phyloP scores from a whole-genome alignment of 2,888 invertebrate genomes.

The Nebria brevicollis region DNA sequence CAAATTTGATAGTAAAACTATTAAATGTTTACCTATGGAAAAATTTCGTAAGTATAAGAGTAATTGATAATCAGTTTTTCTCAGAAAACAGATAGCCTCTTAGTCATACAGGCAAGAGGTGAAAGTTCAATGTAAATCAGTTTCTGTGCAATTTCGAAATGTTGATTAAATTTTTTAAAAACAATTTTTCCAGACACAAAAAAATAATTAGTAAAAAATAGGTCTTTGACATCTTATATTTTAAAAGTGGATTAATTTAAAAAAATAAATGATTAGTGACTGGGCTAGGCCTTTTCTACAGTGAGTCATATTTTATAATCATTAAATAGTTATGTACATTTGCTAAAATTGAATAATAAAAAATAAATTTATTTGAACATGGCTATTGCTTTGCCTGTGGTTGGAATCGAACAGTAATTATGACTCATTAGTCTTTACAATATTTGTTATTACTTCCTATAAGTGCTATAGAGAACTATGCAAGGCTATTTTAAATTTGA shows the following conservation, averaged over 20 bases:
- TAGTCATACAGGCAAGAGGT: slow-evolving; percentile 4
- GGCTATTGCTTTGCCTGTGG: neutral
- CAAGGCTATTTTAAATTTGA: no score
- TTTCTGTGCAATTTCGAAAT: neutral
- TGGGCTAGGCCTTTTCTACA: no score
- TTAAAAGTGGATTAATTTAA: no score
- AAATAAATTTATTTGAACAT: neutral
- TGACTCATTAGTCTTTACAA: neutral
- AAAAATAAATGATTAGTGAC: no score
- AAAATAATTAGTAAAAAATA: neutral
- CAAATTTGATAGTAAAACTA: neutral
- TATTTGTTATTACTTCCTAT: no score
- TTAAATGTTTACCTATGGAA: slow-evolving; percentile 16
- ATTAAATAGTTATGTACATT: neutral
- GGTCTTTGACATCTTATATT: neutral
- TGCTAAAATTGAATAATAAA: neutral
- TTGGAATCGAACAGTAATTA: neutral
- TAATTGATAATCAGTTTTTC: slow-evolving; percentile 6
- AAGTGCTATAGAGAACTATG: no score
- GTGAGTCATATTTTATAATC: no score
- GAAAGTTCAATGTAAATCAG: neutral
- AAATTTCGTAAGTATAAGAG: slow-evolving; percentile 3
- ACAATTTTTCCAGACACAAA: neutral
- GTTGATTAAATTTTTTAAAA: neutral
- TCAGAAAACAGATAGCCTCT: slow-evolving; percentile 12